Percentiles rank a stretch among this genome's conserved stretches.
These are phyloP conservation scores for Folsomia candida DNA, from an alignment of 2,888 invertebrate species.

Conservation along the genomic window DNA sequence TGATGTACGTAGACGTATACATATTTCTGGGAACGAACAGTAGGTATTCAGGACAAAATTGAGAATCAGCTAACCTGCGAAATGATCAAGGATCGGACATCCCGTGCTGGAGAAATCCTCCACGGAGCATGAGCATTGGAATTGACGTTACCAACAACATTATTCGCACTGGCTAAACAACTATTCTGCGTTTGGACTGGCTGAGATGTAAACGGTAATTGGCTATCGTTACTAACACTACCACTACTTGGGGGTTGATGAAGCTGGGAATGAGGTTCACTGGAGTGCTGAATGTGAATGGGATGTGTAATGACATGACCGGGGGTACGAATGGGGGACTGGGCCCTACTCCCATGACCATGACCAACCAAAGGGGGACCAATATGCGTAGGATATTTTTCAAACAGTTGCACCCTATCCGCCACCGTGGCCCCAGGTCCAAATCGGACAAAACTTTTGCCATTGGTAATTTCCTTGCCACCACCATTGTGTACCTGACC, in stretches of 20 bases:
- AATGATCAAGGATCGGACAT: too few species aligned
- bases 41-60: too few species aligned
- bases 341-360: too few species aligned
- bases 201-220: background rate
- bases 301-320: background rate
- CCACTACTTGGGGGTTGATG: background rate
- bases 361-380: slow-evolving; percentile 11
- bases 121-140: slow-evolving; percentile 34
- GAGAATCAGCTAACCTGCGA: too few species aligned
- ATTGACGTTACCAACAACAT: slow-evolving; percentile 21
- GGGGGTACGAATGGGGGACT: background rate
- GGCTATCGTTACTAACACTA: background rate
- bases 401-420: slow-evolving; percentile 50
- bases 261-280: background rate
- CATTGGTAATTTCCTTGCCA: slow-evolving; percentile 32
- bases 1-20: too few species aligned
- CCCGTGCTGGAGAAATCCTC: slow-evolving; percentile 39
- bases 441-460: slow-evolving; percentile 35
- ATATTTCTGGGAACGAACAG: too few species aligned
- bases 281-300: background rate
- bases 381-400: slow-evolving; percentile 48
- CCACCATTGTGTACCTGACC: background rate
- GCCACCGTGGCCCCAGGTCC: slow-evolving; percentile 49
- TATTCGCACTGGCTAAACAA: slow-evolving; percentile 5
- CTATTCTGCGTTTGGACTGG: background rate